Conservation (phyloP, 2,888 invertebrate species). For the Yponomeuta malinellus region DNA sequence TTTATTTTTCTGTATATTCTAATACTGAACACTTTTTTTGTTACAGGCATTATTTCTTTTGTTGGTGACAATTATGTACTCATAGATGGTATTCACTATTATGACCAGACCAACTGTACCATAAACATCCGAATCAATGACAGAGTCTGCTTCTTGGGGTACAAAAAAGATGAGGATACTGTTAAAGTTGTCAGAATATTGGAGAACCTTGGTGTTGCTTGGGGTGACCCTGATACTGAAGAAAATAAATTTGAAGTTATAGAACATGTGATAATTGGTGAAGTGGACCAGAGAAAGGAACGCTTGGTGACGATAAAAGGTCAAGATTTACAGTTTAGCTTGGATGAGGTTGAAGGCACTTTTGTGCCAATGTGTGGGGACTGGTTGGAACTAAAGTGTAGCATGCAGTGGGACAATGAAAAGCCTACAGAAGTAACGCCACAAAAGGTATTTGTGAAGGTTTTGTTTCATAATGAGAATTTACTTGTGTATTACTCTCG, state of each 20-base stretch:
- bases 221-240: constrained; percentile 57
- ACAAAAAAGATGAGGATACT: constrained; percentile 55
- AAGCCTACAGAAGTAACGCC: constrained; percentile 61
- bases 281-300: constrained; percentile 47
- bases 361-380: constrained; percentile 83
- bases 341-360: constrained; percentile 77
- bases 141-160: constrained; percentile 74
- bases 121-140: constrained; percentile 65
- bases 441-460: constrained; percentile 42
- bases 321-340: constrained; percentile 72
- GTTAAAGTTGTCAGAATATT: constrained; percentile 76
- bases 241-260: constrained; percentile 42
- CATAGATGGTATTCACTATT: constrained; percentile 77
- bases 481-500: background rate
- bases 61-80: constrained; percentile 63
- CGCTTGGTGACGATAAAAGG: constrained; percentile 66
- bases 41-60: constrained; percentile 77
- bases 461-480: background rate
- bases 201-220: constrained; percentile 65
- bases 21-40: background rate
- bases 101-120: constrained; percentile 53
- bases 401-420: constrained; percentile 77
- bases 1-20: background rate
- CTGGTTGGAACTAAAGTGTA: constrained; percentile 78
- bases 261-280: constrained; percentile 53